These are phyloP conservation scores for Brachycybe producta DNA, from an alignment of 2,888 invertebrate genomes.

Conservation along the genomic window DNA sequence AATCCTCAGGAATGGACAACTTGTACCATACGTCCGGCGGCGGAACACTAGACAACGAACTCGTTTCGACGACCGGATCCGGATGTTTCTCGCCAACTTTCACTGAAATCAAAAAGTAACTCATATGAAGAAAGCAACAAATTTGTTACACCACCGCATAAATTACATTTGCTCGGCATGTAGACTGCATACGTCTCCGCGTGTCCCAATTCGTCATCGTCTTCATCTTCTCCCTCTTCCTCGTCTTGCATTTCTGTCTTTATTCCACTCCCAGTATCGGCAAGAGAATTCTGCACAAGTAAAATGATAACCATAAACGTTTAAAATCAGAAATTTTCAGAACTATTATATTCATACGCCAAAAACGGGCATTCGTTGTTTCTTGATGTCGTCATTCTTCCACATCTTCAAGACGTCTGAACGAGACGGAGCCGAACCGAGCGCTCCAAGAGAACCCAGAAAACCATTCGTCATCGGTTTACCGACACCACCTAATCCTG, in stretches of 20 bases:
- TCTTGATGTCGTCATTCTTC: slow-evolving; percentile 12
- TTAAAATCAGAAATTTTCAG: neutral
- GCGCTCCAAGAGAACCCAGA: neutral
- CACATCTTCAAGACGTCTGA: slow-evolving; percentile 2
- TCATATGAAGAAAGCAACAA: neutral
- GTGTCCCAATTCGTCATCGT: slow-evolving; percentile 92
- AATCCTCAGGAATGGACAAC: slow-evolving; percentile 56
- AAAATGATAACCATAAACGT: neutral
- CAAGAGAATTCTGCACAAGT: neutral
- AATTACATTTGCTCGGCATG: slow-evolving; percentile 83
- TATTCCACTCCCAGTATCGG: neutral
- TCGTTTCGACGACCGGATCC: slow-evolving; percentile 97
- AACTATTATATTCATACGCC: neutral
- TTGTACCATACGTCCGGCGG: slow-evolving; percentile 83
- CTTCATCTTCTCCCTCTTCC: slow-evolving; percentile 65
- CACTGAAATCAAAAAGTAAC: slow-evolving; percentile 42
- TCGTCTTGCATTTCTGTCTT: slow-evolving; percentile 21
- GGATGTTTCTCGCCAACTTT: slow-evolving; percentile 92
- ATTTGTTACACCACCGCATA: neutral
- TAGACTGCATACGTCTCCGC: slow-evolving; percentile 98
- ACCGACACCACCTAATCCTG: too few relatives aligned
- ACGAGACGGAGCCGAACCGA: neutral
- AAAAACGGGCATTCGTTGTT: neutral
- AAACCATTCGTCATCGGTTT: too few relatives aligned
- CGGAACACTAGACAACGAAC: slow-evolving; percentile 88